phyloP scores from a whole-genome alignment of 2,113 vertebrate genomes.

The cat (Felis catus) region F.catus_Fca126_mat1.0 CM031424.1:38205001-38205500 shows the following conservation, averaged over 20 bases:
- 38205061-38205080: not conserved
- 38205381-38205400: not conserved
- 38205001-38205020: not conserved
- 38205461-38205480: not conserved
- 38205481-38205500: not conserved
- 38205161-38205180: not conserved
- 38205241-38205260: not conserved
- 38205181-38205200: not conserved
- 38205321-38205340: not conserved
- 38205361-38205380: not conserved
- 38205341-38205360: not conserved
- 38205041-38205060: not conserved
- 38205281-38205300: not conserved
- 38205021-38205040: not conserved
- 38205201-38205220: not conserved
- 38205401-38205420: not conserved
- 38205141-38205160: not conserved
- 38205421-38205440: not conserved
- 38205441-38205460: not conserved
- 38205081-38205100: not conserved
- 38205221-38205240: not conserved
- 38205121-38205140: not conserved
- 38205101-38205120: fast-evolving
- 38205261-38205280: constrained; percentile 15
- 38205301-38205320: too few species aligned